Conservation (phyloP, 2,888 invertebrate genomes). For the Lepas anatifera region DNA sequence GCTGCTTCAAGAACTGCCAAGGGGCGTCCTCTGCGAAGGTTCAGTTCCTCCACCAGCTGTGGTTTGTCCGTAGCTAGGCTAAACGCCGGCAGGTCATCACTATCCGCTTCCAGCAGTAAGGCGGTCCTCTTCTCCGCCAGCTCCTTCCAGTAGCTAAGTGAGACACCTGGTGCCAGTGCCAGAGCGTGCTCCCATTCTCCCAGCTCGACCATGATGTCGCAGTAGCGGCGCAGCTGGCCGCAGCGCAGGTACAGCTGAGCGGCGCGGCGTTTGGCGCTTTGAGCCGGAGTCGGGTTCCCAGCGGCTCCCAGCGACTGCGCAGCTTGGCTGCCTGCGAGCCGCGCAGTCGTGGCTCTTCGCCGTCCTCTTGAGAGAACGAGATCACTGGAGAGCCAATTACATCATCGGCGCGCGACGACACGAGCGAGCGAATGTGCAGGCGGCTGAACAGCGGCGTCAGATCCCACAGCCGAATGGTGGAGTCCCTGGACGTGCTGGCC, state of each 20-base stretch:
- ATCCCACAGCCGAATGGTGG: constrained; percentile 37
- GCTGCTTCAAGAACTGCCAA: background rate
- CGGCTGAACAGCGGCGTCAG: constrained; percentile 33
- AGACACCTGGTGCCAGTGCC: constrained; percentile 36
- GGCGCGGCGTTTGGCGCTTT: constrained; percentile 30
- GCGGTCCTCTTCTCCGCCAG: constrained; percentile 24
- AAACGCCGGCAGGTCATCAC: background rate
- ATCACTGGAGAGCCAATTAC: constrained; percentile 25
- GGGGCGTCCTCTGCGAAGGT: background rate
- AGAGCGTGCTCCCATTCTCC: constrained; percentile 38
- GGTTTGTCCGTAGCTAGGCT: background rate
- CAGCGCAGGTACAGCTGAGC: constrained; percentile 32
- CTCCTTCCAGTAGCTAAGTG: constrained; percentile 34
- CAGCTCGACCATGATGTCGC: constrained; percentile 35
- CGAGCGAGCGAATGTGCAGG: constrained; percentile 32
- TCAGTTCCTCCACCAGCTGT: background rate
- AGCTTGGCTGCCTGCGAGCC: constrained; percentile 30
- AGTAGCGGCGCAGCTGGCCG: constrained; percentile 36
- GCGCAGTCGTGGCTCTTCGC: background rate
- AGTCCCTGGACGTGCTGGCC: constrained; percentile 37
- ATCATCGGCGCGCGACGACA: constrained; percentile 30
- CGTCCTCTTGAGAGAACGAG: no score
- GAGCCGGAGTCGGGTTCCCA: constrained; percentile 32
- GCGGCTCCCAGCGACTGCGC: constrained; percentile 33
- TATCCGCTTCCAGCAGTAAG: background rate